Evolutionary conservation across 1,140 invertebrate genomes (phyloP), one percentile per base, ranked within the genome.

Genomic region (Phymorhynchus buccinoides): DNA sequence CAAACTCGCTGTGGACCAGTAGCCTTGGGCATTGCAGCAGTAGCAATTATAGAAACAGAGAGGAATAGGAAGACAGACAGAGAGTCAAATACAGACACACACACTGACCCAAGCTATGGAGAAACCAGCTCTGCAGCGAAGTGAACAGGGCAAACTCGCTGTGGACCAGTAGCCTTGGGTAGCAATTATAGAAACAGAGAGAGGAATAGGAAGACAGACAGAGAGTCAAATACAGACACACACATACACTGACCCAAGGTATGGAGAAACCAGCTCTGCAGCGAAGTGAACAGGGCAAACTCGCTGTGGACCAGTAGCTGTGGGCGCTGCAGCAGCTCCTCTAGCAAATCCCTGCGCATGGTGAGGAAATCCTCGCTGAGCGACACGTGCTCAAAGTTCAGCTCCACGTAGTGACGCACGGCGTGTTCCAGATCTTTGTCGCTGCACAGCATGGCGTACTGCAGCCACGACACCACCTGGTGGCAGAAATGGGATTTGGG

Each of bases 291-390:
- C 0, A 98, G 93, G 39, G 95, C 95, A 94, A 97, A 96, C 94
- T 99, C 98, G 93, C 98, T 97, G 90, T 96, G 95, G 77, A 99
- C 95, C n/a, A 98, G 97, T 1, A 99, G 93, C 93, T 97, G 97
- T 91, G 96, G 97, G 89, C 97, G 96, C 90, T 96, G 95, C 81
- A 98, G 93, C 75, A 98, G 93, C 18, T 95, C 94, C 41, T 96
- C 94, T 68, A 98, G 93, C n/a, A 96, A 94, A 84, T 97, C 96
- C 1, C 95, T 94, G 90, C 97, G 97, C 89, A 98, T 96, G 89
- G 96, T 96, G 0, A 95, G 95, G 92, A 98, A 98, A 90, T 98
- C 97, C 6, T 95, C 94, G 22, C 96, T 96, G 86, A 95, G 94
- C 35, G 96, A 95, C 37, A 98, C 96, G 87, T 96, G 95, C 91